Base-by-base conservation (phyloP, 2,113 vertebrate species). In the Pleuronectes platessa region DNA sequence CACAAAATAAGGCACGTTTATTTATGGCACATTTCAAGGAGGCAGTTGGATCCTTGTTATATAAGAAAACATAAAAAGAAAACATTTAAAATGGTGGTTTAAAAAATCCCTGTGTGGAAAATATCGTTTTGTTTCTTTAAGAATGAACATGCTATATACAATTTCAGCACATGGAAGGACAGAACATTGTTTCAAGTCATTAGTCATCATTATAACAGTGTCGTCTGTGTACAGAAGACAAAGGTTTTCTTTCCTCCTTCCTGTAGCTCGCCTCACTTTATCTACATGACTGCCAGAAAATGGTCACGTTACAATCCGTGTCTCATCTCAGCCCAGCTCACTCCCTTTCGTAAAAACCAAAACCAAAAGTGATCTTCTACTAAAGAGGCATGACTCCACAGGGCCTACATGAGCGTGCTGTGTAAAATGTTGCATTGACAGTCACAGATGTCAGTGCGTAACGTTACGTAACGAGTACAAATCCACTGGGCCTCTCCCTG, bases 401-500 rank as follows among this genome's bases (percentile, higher is more conserved):
- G 23, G 31, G 17, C 2, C 27, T 7, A 47, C 15, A 3, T n/a
- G 17, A 65, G 37, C 18, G 35, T 72, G 37, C n/a, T 7, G 10
- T 55, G 35, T 51, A 45, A 45, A 75, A 71, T 35, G 20, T 75
- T 60, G 3, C 45, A 56, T 24, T 27, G 11, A 45, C 27, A 53
- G 15, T 51, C 23, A 35, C 37, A 71, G 54, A 61, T 56, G n/a
- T 66, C 54, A 23, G 1, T 53, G 56, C 18, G 17, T 35, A 59
- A 42, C 23, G 6, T 61, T 20, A 40, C 5, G 71, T 11, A n/a
- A n/a, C 47, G 26, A 7, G 2, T 72, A 23, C 27, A 26, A 66
- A 74, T 62, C 5, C 5, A 60, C 64, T 40, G 56, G 76, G 81
- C 70, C 72, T 76, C 31, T 42, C 23, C 77, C 27, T 65, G 51